These are phyloP conservation scores for Crepidodera aurea DNA, from an alignment of 2,888 invertebrate species.

Conservation along the genomic window DNA sequence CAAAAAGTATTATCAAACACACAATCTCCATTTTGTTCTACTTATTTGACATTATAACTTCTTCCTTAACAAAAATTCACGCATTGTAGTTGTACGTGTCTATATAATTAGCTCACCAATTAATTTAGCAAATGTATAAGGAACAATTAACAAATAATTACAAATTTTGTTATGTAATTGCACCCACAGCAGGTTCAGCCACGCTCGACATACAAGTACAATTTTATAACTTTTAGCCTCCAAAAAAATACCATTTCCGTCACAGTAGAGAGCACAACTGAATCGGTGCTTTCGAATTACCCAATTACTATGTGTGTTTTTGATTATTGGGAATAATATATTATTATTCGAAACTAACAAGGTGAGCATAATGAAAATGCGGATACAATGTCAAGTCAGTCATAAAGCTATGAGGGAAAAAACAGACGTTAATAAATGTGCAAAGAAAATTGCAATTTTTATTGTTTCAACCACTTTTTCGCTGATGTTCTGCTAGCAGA, in stretches of 20 bases:
- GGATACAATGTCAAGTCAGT: not conserved
- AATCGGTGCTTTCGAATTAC: conserved; percentile 38
- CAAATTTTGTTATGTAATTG: conserved; percentile 28
- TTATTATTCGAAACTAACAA: conserved; percentile 12
- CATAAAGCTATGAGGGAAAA: no score
- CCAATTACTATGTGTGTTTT: conserved; percentile 26
- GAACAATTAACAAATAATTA: conserved; percentile 32
- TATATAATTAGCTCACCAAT: conserved; percentile 19
- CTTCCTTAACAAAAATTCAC: not conserved
- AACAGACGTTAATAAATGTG: no score
- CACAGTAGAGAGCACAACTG: conserved; percentile 46
- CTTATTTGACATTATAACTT: no score
- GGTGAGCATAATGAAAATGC: conserved; percentile 10
- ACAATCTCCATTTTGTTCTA: no score
- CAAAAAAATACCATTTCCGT: conserved; percentile 39
- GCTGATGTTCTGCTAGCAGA: no score
- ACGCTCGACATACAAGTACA: conserved; percentile 28
- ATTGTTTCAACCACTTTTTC: no score
- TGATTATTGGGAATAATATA: conserved; percentile 22
- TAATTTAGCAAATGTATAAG: conserved; percentile 21
- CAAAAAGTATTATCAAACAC: no score
- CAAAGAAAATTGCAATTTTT: no score
- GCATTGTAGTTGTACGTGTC: not conserved
- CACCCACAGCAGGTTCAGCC: conserved; percentile 17
- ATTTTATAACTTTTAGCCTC: conserved; percentile 26